Evolutionary conservation across 1,140 invertebrate species (phyloP).

Genomic region (Drosophila willistoni): DNA sequence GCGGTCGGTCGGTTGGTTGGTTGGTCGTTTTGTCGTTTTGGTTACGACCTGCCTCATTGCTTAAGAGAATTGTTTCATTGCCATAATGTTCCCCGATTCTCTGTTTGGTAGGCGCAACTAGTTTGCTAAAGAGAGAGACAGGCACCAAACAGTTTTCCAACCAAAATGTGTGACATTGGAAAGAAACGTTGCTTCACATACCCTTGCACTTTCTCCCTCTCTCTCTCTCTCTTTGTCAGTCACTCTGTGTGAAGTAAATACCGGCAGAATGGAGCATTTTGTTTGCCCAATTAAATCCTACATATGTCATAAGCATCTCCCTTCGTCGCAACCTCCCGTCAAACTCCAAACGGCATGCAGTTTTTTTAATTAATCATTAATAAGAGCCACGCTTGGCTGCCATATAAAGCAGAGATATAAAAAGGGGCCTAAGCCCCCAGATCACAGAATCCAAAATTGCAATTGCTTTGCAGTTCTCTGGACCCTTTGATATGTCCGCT

Average conservation of each 20-base stretch:
- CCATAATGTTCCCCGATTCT: slow-evolving; percentile 40
- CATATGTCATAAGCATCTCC: slow-evolving; percentile 71
- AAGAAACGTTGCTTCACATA: slow-evolving; percentile 17
- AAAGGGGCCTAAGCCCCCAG: slow-evolving; percentile 19
- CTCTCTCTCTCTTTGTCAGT: neutral
- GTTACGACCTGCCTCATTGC: slow-evolving; percentile 56
- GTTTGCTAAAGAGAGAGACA: slow-evolving; percentile 38
- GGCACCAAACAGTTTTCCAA: neutral
- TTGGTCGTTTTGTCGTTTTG: slow-evolving; percentile 4
- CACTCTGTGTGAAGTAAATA: slow-evolving; percentile 26
- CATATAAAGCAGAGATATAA: slow-evolving; percentile 51
- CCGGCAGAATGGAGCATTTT: slow-evolving; percentile 55
- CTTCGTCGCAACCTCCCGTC: neutral
- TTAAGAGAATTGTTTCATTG: slow-evolving; percentile 55
- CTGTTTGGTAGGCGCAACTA: slow-evolving; percentile 60
- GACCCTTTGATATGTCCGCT: slow-evolving; percentile 70
- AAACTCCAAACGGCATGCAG: slow-evolving; percentile 38
- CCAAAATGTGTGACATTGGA: slow-evolving; percentile 75
- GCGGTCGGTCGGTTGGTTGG: slow-evolving; percentile 6
- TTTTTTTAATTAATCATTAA: slow-evolving; percentile 80
- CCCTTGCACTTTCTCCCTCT: neutral
- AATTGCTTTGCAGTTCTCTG: slow-evolving; percentile 30
- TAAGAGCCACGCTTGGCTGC: slow-evolving; percentile 70
- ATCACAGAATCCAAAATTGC: slow-evolving; percentile 64
- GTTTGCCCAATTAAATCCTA: slow-evolving; percentile 79